A percentile compares a stretch with the other conserved stretches of the same genome.
Conservation (phyloP, 2,113 vertebrate species). For the Rhinolophus sinicus region DNA sequence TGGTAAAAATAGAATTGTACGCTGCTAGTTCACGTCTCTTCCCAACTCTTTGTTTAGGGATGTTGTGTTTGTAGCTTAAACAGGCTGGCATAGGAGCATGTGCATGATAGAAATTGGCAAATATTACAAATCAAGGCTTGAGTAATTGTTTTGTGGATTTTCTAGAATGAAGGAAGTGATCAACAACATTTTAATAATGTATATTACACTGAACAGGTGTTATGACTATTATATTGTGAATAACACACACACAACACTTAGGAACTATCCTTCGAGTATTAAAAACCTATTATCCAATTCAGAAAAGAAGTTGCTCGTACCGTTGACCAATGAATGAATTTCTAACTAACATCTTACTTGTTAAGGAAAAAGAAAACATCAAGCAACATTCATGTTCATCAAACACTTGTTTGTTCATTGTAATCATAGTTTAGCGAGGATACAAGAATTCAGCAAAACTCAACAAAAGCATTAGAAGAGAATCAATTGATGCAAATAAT, state of each 20-base stretch:
- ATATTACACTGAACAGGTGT: not conserved
- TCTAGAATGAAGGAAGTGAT: not conserved
- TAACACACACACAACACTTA: not conserved
- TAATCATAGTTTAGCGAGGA: not conserved
- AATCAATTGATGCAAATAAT: constrained; percentile 4
- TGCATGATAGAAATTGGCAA: not conserved
- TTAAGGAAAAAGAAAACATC: constrained; percentile 20
- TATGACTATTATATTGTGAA: not conserved
- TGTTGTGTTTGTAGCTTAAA: not conserved
- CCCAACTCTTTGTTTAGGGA: not conserved
- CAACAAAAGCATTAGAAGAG: not conserved
- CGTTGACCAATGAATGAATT: not conserved
- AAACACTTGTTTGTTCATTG: not conserved
- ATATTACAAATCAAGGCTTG: not conserved
- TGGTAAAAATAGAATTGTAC: not conserved
- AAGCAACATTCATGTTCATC: not conserved
- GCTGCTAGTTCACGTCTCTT: not conserved
- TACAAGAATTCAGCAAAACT: not conserved
- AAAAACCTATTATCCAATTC: not conserved
- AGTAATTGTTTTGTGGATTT: not conserved
- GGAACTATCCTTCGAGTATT: not conserved
- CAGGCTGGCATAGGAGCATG: not conserved
- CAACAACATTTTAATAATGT: constrained; percentile 24
- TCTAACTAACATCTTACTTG: not conserved
- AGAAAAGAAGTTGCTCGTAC: not conserved